These are phyloP conservation scores for Nycteola revayana DNA, from an alignment of 2,888 invertebrate genomes.

Conservation along the genomic window DNA sequence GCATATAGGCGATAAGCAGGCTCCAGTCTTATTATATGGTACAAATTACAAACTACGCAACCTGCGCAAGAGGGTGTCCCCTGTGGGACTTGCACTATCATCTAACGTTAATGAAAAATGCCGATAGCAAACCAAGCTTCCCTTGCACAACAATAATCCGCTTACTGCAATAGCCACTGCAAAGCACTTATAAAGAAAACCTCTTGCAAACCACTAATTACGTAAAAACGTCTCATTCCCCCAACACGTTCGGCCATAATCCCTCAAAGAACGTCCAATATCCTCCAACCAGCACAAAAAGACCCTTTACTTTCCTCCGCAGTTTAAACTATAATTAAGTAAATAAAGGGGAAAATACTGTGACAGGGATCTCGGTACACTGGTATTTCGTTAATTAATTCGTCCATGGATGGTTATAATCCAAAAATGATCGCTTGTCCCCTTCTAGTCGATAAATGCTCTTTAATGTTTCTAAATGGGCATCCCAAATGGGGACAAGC, in stretches of 20 bases:
- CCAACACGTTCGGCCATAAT: constrained; percentile 57
- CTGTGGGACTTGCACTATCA: too few relatives aligned
- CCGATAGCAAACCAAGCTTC: background rate
- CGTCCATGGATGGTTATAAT: constrained; percentile 76
- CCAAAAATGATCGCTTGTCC: constrained; percentile 77
- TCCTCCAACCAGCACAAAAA: constrained; percentile 38
- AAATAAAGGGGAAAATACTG: constrained; percentile 24
- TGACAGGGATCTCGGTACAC: constrained; percentile 46
- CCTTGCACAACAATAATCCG: constrained; percentile 14
- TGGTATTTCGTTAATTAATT: constrained; percentile 75
- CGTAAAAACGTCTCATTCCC: constrained; percentile 71
- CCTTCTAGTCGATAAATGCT: constrained; percentile 65
- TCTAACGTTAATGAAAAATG: too few relatives aligned
- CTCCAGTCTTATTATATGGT: too few relatives aligned
- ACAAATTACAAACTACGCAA: too few relatives aligned
- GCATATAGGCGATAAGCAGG: too few relatives aligned
- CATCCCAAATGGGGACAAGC: constrained; percentile 31
- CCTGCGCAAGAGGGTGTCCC: too few relatives aligned
- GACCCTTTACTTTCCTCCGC: constrained; percentile 26
- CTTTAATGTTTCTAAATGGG: constrained; percentile 70
- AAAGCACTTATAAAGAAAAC: constrained; percentile 50
- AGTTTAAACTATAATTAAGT: constrained; percentile 20
- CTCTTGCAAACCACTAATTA: constrained; percentile 68
- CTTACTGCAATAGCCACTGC: constrained; percentile 19
- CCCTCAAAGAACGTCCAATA: constrained; percentile 78